phyloP scores from a whole-genome alignment of 1,140 invertebrate genomes.

The Paraescarpia echinospica region DNA sequence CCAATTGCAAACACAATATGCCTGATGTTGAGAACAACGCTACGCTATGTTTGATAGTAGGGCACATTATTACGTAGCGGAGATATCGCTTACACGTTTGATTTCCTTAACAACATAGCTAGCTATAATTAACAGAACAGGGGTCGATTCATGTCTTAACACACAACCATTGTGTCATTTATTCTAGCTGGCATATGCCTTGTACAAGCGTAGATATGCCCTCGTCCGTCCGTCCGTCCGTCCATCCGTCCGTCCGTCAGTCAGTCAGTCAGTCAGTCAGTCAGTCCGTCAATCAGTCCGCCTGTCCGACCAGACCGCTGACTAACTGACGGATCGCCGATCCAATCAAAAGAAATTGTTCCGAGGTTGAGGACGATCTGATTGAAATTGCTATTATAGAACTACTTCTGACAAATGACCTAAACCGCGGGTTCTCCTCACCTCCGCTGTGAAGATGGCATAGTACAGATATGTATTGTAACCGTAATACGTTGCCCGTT shows the following conservation, averaged over 20 bases:
- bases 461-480: neutral
- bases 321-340: too few relatives aligned
- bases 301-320: too few relatives aligned
- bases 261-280: too few relatives aligned
- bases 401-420: too few relatives aligned
- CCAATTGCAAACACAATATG: neutral
- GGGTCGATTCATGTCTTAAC: neutral
- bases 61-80: neutral
- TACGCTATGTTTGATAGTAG: neutral
- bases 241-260: too few relatives aligned
- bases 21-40: neutral
- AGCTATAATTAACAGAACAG: neutral
- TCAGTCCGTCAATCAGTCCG: too few relatives aligned
- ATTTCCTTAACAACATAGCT: neutral
- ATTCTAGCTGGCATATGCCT: neutral
- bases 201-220: neutral
- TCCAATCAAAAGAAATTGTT: too few relatives aligned
- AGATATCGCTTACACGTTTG: neutral
- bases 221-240: neutral
- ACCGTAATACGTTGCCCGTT: neutral
- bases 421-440: too few relatives aligned
- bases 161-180: neutral
- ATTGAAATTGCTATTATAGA: too few relatives aligned
- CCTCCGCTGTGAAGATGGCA: too few relatives aligned
- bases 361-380: too few relatives aligned